Evolutionary conservation across 2,113 vertebrate species (phyloP).

Genomic region (Jacana jacana): DNA sequence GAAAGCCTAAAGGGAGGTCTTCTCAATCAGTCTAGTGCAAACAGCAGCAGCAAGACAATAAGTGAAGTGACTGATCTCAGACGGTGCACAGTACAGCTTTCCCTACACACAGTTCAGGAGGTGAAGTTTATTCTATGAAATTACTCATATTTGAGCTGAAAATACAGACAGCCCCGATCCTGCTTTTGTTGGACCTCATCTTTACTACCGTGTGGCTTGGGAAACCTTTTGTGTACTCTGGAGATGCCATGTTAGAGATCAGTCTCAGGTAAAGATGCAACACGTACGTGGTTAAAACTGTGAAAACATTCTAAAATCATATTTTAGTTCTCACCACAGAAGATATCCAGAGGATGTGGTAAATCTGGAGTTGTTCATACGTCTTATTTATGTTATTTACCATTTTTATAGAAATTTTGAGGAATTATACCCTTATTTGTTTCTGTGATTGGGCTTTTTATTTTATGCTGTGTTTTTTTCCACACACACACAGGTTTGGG

Average conservation of each 20-base stretch:
- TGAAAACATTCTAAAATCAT: not conserved
- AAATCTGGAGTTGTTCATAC: not conserved
- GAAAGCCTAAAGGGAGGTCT: not conserved
- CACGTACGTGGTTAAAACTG: not conserved
- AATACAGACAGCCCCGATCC: not conserved
- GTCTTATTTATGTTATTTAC: not conserved
- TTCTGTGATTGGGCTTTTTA: not conserved
- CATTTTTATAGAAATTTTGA: not conserved
- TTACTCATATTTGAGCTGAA: not conserved
- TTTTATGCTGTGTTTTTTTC: not conserved
- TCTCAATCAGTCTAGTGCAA: not conserved
- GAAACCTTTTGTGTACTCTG: not conserved
- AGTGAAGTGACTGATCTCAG: not conserved
- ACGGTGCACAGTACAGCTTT: not conserved
- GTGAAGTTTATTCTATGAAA: not conserved
- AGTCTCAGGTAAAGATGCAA: not conserved
- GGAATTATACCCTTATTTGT: not conserved
- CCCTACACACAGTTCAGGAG: not conserved
- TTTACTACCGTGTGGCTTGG: not conserved
- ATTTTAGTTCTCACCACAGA: not conserved
- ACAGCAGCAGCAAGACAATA: not conserved
- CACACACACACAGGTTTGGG: not conserved
- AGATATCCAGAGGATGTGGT: not conserved
- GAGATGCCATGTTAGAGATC: not conserved
- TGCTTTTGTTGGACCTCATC: not conserved